A percentile compares a stretch with the other conserved stretches of the same genome.
Evolutionary conservation across 2,113 vertebrate species (phyloP).

Genomic region (Colius striatus): DNA sequence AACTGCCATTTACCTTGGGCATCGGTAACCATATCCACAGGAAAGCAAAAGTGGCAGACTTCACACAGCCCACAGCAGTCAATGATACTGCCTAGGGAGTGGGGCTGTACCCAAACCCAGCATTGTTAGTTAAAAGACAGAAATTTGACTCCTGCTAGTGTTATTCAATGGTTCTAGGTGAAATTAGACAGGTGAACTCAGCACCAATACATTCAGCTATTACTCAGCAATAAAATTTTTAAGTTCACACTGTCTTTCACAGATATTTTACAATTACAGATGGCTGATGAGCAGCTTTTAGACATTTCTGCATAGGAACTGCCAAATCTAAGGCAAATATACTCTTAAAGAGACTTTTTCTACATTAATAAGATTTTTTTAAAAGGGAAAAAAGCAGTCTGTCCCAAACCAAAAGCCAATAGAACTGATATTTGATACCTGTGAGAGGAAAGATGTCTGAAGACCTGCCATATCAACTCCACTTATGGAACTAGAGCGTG

Average conservation of each 20-base stretch:
- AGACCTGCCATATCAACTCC: conserved; percentile 88
- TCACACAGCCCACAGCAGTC: background rate
- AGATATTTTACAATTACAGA: background rate
- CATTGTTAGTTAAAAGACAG: background rate
- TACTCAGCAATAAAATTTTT: background rate
- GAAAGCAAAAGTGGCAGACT: background rate
- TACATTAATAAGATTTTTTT: background rate
- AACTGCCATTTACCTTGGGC: background rate
- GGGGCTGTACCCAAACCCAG: background rate
- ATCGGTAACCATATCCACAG: background rate
- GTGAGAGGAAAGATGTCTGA: conserved; percentile 86
- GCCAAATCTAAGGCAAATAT: background rate
- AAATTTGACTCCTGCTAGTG: background rate
- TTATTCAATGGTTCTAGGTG: background rate
- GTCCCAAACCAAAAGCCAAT: background rate
- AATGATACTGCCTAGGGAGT: background rate
- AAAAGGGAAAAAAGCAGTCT: background rate
- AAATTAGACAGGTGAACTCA: background rate
- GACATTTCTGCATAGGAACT: background rate
- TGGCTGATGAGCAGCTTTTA: background rate
- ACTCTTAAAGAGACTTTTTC: background rate
- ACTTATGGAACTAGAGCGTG: conserved; percentile 94
- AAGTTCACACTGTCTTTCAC: background rate
- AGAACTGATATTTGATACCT: conserved; percentile 75
- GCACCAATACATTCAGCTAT: background rate